These are phyloP conservation scores for Ammospiza nelsoni DNA, from an alignment of 2,113 vertebrate species.

Conservation along the genomic window DNA sequence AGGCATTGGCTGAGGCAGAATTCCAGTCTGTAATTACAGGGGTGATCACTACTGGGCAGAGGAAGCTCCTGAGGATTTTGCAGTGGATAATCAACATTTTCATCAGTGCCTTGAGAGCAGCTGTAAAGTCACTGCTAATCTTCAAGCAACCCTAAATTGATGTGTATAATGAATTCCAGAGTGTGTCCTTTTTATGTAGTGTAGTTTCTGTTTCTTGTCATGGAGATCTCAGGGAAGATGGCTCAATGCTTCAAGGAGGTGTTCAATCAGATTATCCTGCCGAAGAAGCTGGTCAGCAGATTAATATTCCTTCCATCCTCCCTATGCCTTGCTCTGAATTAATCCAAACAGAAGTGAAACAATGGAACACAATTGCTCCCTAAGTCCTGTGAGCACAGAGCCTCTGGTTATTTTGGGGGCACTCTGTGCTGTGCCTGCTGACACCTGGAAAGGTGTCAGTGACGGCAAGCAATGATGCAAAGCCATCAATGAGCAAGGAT, in stretches of 20 bases:
- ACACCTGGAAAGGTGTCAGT: background rate
- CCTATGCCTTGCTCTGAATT: background rate
- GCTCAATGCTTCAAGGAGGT: background rate
- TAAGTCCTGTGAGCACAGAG: background rate
- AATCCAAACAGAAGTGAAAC: background rate
- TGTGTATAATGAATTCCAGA: background rate
- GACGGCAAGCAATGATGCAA: background rate
- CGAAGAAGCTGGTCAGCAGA: background rate
- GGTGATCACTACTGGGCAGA: background rate
- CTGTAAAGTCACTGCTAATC: background rate
- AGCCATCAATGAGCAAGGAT: background rate
- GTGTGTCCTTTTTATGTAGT: background rate
- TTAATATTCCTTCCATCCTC: background rate
- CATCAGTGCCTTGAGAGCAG: background rate
- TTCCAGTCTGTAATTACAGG: background rate
- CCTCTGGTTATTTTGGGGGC: background rate
- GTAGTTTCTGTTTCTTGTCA: background rate
- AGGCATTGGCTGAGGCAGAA: background rate
- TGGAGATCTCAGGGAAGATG: background rate
- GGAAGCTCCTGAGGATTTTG: background rate
- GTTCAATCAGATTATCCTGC: background rate
- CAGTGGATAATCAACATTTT: background rate
- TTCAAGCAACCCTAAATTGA: background rate
- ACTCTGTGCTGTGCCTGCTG: background rate
- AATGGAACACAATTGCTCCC: fast-evolving